A percentile compares a stretch with the other conserved stretches of the same genome.
Conservation (phyloP, 2,113 vertebrate species). For the Myiagra hebetior region DNA sequence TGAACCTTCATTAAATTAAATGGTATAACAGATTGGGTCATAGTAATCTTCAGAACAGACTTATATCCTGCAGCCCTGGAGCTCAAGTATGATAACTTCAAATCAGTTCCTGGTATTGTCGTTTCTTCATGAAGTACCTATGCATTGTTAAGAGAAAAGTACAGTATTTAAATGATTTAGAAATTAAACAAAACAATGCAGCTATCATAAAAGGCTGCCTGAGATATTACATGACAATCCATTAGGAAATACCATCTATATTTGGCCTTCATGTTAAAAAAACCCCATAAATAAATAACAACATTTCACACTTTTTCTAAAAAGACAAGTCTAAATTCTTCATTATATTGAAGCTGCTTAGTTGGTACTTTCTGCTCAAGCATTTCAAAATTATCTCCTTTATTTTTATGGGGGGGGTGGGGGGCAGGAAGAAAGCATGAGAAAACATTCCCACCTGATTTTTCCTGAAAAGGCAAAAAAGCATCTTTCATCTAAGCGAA, state of each 20-base stretch:
- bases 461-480: not conserved
- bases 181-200: not conserved
- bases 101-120: slow-evolving; percentile 90
- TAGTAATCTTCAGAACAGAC: slow-evolving; percentile 94
- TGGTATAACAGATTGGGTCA: slow-evolving; percentile 90
- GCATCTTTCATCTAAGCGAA: not conserved
- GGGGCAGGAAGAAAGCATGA: not conserved
- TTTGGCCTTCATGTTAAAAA: not conserved
- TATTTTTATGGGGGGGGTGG: not conserved
- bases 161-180: not conserved
- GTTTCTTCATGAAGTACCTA: slow-evolving; percentile 98
- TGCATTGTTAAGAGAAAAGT: not conserved
- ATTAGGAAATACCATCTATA: not conserved
- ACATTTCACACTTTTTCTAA: not conserved
- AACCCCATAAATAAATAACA: not conserved
- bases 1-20: slow-evolving; percentile 98
- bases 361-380: not conserved
- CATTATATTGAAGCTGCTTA: not conserved
- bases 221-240: not conserved
- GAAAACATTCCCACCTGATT: not conserved
- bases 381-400: not conserved
- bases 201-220: not conserved
- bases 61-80: slow-evolving; percentile 95
- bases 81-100: slow-evolving; percentile 94
- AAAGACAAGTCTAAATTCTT: not conserved